phyloP scores from a whole-genome alignment of 2,113 vertebrate species.

The Nycticorax nycticorax region DNA sequence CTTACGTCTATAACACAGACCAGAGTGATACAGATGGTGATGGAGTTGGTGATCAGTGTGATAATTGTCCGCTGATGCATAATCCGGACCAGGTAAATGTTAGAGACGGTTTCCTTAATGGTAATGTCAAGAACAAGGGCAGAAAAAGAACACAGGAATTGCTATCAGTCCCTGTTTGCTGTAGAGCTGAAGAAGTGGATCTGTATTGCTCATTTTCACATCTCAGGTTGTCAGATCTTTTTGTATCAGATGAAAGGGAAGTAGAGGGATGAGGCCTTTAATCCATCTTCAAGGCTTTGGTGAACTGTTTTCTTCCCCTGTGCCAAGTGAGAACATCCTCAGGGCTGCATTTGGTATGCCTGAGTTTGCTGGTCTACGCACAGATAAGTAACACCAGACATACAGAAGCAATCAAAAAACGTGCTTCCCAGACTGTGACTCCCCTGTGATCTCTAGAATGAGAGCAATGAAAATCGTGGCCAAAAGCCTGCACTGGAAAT shows the following conservation, averaged over 20 bases:
- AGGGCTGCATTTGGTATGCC: background rate
- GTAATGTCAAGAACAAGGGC: background rate
- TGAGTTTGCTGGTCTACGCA: background rate
- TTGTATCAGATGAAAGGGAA: background rate
- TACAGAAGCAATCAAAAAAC: background rate
- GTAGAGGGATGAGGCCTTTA: background rate
- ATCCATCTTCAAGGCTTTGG: background rate
- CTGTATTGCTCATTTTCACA: background rate
- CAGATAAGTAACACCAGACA: background rate
- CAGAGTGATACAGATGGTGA: constrained; percentile 95
- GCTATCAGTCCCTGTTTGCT: background rate
- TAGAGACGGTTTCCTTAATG: background rate
- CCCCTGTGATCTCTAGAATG: background rate
- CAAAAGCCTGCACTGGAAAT: background rate
- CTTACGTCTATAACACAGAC: constrained; percentile 93
- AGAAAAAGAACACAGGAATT: background rate
- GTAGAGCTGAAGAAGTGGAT: background rate
- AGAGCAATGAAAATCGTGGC: background rate
- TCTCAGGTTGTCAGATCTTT: background rate
- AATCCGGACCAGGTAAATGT: constrained; percentile 91
- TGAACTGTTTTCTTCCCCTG: background rate
- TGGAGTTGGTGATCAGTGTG: constrained; percentile 95
- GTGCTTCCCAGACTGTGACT: background rate
- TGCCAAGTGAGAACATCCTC: background rate
- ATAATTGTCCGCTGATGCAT: constrained; percentile 94